Percentiles rank a stretch among this genome's conserved stretches.
Conservation (phyloP, 2,797 vertebrate species). For the Anableps anableps region DNA sequence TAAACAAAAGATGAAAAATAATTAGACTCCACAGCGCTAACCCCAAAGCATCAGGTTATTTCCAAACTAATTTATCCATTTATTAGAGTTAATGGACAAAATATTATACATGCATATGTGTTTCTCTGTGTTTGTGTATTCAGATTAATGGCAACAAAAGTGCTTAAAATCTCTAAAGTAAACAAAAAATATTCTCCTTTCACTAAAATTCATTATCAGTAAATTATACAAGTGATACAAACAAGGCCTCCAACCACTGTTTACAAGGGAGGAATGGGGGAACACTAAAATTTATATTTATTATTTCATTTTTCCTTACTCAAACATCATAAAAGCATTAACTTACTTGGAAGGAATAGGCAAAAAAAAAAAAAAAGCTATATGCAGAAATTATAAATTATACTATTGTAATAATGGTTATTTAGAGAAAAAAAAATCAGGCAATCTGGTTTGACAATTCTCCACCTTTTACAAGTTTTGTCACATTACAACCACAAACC, state of each 20-base stretch:
- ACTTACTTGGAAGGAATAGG: neutral
- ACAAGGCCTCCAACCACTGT: slow-evolving; percentile 31
- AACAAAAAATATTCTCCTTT: slow-evolving; percentile 21
- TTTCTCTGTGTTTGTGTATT: slow-evolving; percentile 4
- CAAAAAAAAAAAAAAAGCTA: neutral
- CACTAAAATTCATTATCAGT: slow-evolving; percentile 46
- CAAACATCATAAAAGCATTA: slow-evolving; percentile 3
- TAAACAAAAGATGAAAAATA: slow-evolving; percentile 57
- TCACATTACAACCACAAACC: neutral
- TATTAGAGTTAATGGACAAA: slow-evolving; percentile 35
- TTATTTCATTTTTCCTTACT: neutral
- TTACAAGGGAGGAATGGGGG: slow-evolving; percentile 11
- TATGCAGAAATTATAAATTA: neutral
- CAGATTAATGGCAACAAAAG: slow-evolving; percentile 34
- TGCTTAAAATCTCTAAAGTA: slow-evolving; percentile 29
- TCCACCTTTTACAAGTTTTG: neutral
- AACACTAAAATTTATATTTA: slow-evolving; percentile 1
- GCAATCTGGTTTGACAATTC: neutral
- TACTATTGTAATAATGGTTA: neutral
- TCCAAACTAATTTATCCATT: slow-evolving; percentile 38
- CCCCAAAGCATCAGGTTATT: slow-evolving; percentile 29
- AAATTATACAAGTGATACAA: slow-evolving; percentile 43
- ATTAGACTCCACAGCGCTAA: slow-evolving; percentile 47
- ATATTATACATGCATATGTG: neutral
- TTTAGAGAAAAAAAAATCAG: neutral